A percentile compares a stretch with the other conserved stretches of the same genome.
Evolutionary conservation across 2,797 vertebrate species (phyloP).

Genomic region (Odontamblyopus lacepedii): DNA sequence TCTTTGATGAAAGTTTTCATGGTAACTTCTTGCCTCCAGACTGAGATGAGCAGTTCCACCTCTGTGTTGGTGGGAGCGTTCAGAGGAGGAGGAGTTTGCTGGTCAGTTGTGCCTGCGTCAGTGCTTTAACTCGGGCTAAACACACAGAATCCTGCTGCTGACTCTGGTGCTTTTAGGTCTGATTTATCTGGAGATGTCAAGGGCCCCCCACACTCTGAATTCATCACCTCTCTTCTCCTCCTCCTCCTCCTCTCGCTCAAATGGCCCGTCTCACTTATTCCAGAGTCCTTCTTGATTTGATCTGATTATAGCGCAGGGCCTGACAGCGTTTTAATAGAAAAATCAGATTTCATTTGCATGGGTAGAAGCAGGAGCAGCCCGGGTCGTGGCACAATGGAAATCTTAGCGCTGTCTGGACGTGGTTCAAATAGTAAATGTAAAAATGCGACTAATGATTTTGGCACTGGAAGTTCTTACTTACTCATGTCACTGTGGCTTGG

Average conservation of each 20-base stretch:
- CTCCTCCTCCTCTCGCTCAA: not conserved
- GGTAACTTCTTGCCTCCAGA: not conserved
- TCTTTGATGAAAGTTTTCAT: not conserved
- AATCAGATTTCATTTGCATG: not conserved
- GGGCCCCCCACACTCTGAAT: constrained; percentile 2
- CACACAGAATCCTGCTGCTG: constrained; percentile 22
- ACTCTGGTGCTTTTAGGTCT: constrained; percentile 14
- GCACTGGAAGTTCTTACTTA: not conserved
- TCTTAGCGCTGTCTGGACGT: not conserved
- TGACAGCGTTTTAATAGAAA: constrained; percentile 7
- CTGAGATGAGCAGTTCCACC: not conserved
- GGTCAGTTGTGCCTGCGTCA: constrained; percentile 16
- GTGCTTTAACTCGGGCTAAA: constrained; percentile 19
- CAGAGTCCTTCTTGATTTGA: not conserved
- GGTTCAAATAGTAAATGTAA: constrained; percentile 2
- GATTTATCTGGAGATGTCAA: constrained; percentile 32
- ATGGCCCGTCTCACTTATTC: constrained; percentile 5
- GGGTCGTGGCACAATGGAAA: constrained; percentile 1
- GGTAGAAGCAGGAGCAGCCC: not conserved
- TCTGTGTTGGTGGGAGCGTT: not conserved
- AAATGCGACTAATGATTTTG: not conserved
- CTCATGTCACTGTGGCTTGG: not conserved
- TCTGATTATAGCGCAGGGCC: not conserved
- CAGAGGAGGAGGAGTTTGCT: not conserved
- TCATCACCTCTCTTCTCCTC: not conserved